Evolutionary conservation across 2,797 vertebrate species (phyloP), one percentile per base, ranked within the genome.

Genomic region (Orestias chungarensis): DNA sequence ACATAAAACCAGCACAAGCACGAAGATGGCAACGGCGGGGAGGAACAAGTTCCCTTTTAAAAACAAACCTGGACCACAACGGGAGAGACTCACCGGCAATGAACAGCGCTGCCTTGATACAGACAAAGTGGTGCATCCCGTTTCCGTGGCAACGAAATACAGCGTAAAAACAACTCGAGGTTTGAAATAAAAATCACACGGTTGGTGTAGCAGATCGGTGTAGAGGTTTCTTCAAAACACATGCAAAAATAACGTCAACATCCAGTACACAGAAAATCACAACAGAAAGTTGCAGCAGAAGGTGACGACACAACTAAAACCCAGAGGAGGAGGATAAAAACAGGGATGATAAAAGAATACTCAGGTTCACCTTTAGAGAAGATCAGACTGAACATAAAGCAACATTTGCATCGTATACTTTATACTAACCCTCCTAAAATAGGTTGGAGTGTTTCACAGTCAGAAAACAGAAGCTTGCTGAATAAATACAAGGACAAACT

Each of bases 31-130:
- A 80, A 75, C 57, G 70, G 80, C 71, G 70, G 70, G 82, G 75
- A 92, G 84, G 85, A 92, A 86, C 66, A 0, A 62, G 86, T 93
- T 93, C 91, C 93, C 93, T 93, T 95, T 94, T 92, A 91, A n/a
- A 92, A 91, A 91, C 81, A 92, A 78, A 84, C 81, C 85, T 83
- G 73, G 85, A 89, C 85, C 82, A 73, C 46, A 79, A 70, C 57
- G 71, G 73, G 62, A 86, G 68, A 83, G 77, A 82, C 74, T 86
- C 59, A 65, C 46, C 14, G 67, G 76, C 84, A 80, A 72, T 68
- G 65, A 65, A 73, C 84, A 75, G 84, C 79, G 79, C 80, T 74
- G 78, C 75, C 82, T 72, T 68, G 59, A 80, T 65, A 76, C 76
- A 85, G 82, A 74, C 82, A 81, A 84, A 82, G 27, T 82, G 78